These are phyloP conservation scores for Melanitta fusca DNA, from an alignment of 2,797 vertebrate species.

Conservation along the genomic window DNA sequence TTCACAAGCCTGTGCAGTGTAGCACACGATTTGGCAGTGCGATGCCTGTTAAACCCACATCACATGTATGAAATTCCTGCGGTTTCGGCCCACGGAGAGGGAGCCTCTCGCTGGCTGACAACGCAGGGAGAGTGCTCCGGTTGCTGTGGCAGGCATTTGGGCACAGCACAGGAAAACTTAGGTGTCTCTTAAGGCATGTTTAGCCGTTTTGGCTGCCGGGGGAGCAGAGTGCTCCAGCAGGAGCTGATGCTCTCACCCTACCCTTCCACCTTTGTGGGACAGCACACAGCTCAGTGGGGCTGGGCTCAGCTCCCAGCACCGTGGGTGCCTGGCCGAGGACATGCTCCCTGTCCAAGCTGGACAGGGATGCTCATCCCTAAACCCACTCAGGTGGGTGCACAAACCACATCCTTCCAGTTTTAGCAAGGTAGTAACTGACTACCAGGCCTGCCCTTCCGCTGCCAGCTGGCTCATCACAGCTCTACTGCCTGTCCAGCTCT, in stretches of 20 bases:
- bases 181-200: neutral
- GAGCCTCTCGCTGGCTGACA: neutral
- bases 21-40: neutral
- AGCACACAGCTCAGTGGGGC: rapidly evolving
- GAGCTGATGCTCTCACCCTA: neutral
- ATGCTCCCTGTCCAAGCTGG: neutral
- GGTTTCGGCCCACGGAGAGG: neutral
- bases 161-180: neutral
- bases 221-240: neutral
- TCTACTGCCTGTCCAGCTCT: neutral
- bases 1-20: neutral
- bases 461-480: neutral
- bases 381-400: neutral
- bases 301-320: neutral
- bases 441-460: neutral
- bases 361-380: neutral
- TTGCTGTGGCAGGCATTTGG: neutral
- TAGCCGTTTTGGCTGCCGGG: neutral
- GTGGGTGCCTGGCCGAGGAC: neutral
- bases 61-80: neutral
- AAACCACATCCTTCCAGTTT: neutral
- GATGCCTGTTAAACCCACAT: neutral
- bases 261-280: neutral
- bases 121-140: neutral
- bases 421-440: neutral